A percentile compares a stretch with the other conserved stretches of the same genome.
phyloP scores from a whole-genome alignment of 2,797 vertebrate genomes.

The Varecia variegata region DNA sequence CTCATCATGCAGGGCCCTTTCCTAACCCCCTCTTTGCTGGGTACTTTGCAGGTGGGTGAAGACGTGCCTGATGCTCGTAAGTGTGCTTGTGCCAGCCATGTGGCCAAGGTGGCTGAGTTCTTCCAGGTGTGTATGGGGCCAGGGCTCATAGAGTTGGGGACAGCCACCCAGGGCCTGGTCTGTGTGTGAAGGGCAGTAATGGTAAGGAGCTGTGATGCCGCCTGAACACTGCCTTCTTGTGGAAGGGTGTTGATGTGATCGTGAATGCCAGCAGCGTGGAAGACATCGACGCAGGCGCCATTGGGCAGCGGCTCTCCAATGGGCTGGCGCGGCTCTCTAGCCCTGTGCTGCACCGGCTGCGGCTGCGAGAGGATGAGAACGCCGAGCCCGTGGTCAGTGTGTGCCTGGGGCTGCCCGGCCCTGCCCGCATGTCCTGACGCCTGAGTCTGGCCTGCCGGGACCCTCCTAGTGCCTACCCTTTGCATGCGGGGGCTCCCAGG shows the following conservation, averaged over 20 bases:
- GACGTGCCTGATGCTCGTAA: constrained; percentile 96
- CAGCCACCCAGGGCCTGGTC: too few relatives aligned
- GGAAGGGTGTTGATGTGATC: constrained; percentile 93
- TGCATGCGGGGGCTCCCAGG: not conserved
- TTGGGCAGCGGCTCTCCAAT: constrained; percentile 94
- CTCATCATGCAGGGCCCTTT: not conserved
- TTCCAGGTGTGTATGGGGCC: constrained; percentile 89
- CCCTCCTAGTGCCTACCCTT: not conserved
- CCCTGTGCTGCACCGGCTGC: constrained; percentile 93
- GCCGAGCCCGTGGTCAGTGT: constrained; percentile 90
- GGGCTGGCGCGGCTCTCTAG: constrained; percentile 91
- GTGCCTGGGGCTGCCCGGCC: not conserved
- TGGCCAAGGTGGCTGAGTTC: constrained; percentile 96
- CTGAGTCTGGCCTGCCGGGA: not conserved
- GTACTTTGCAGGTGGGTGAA: constrained; percentile 91
- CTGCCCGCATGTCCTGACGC: not conserved
- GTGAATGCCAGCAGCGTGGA: constrained; percentile 97
- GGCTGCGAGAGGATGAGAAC: constrained; percentile 91
- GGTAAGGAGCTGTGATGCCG: not conserved
- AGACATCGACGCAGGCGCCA: constrained; percentile 94
- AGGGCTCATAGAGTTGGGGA: not conserved
- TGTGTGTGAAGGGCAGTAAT: not conserved
- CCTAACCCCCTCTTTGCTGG: not conserved
- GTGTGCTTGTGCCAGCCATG: constrained; percentile 96
- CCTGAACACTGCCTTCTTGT: not conserved